Evolutionary conservation across 2,113 vertebrate species (phyloP), one percentile per base, ranked within the genome.

Genomic region (Bos javanicus): DNA sequence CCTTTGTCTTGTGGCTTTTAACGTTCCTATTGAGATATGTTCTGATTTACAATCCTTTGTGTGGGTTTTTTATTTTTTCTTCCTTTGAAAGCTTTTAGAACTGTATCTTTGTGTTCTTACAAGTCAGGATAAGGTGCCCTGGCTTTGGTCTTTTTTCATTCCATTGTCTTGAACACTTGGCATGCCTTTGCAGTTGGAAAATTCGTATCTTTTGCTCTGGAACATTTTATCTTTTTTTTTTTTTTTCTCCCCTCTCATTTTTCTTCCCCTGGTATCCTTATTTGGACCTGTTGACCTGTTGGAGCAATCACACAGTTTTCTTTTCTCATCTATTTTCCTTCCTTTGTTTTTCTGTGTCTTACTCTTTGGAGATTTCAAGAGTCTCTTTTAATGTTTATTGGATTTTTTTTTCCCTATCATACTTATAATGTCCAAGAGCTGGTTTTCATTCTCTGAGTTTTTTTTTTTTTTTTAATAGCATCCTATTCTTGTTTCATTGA

Each of bases 401-500:
- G 28, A 48, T 88, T 82, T 94, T 60, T 59, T 57, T 57, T 84
- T 46, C 7, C n/a, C 43, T 88, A 26, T 50, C 7, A 21, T 48
- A 71, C 15, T 93, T 87, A 78, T 67, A 74, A 84, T 80, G 67
- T 96, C 46, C 25, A 83, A 78, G 74, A 85, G 23, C 46, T 92
- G 15, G 43, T 94, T 95, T 92, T 95, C 39, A 86, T 85, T 84
- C 67, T 89, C 46, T 50, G 23, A 92, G 7, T 10, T 60, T 28
- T 60, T 30, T 60, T 87, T 50, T 67, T 64, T 52, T 78, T 46
- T 60, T 39, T 16, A 7, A 28, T 46, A 60, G 23, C 7, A 78
- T 88, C 13, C 10, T 92, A 46, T 85, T 94, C 17, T 95, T 90
- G 26, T 95, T 97, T 96, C 25, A 82, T 82, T 88, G 62, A 85